Evolutionary conservation across 1,140 invertebrate species (phyloP), one percentile per base, ranked within the genome.

Genomic region (Rhynchophorus ferrugineus): DNA sequence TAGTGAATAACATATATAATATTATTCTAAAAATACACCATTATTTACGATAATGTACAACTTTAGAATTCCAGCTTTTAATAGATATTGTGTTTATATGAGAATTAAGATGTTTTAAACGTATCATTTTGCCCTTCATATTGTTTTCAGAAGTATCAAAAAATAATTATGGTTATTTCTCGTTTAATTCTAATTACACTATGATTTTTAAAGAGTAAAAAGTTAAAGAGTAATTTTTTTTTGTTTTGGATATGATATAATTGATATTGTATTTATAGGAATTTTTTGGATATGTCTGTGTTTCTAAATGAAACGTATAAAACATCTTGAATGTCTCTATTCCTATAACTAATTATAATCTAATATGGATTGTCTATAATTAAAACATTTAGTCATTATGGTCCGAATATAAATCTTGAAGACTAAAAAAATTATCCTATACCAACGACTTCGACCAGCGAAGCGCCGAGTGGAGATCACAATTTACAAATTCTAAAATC

Each of bases 31-130:
- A 53, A 53, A 53, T 53, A 46, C 44, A 35, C 41, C 35, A 46
- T 38, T 44, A 17, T 22, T 35, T 35, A 35, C 35, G 38, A 47
- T n/a, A 61, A 63, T 63, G 60, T 61, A 63, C 54, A 59, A 38
- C 51, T 61, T 63, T 64, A 62, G 61, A 61, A 64, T 62, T 61
- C 50, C 52, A 62, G 62, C 62, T 62, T 64, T 38, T 38, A 52
- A 29, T 29, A 11, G 24, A 29, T 29, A 29, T 29, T 5, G 24
- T 29, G 5, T 29, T 29, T 29, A 29, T 29, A 11, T 29, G 11
- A 29, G 11, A 29, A 29, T 29, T 29, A 29, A 29, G 24, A 29
- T 29, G 24, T 29, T 29, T 29, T 29, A 29, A 29, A 29, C 11
- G 11, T 29, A 29, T 29, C 11, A 6, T 29, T 11, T 29, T 29